These are phyloP conservation scores for Bicyclus anynana DNA, from an alignment of 1,140 invertebrate species.

Conservation along the genomic window DNA sequence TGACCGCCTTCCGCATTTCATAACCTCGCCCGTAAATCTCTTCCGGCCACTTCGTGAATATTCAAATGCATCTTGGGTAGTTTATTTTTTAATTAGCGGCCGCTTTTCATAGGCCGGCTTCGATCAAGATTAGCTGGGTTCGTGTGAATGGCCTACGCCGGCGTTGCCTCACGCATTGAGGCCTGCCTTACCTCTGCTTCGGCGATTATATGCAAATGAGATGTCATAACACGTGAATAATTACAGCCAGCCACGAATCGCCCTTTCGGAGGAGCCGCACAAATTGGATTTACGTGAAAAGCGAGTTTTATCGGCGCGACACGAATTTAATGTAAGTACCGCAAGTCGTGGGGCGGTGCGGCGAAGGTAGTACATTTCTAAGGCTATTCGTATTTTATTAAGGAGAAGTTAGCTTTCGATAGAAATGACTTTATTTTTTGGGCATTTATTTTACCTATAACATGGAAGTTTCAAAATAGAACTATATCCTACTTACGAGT, in stretches of 20 bases:
- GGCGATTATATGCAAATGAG: constrained; percentile 74
- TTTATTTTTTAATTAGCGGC: constrained; percentile 74
- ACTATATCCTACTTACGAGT: too few relatives aligned
- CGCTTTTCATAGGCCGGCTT: constrained; percentile 69
- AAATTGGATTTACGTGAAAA: constrained; percentile 73
- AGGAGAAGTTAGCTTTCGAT: neutral
- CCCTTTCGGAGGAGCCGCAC: constrained; percentile 62
- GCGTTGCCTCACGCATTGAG: constrained; percentile 69
- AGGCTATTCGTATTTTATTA: neutral
- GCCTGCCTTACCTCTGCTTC: constrained; percentile 39
- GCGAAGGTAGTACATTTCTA: neutral
- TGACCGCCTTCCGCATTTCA: constrained; percentile 22
- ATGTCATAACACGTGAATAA: constrained; percentile 77
- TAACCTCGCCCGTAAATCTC: constrained; percentile 43
- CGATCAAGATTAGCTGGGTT: constrained; percentile 67
- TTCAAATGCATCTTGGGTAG: constrained; percentile 58
- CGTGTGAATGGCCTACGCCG: constrained; percentile 72
- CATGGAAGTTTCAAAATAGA: neutral
- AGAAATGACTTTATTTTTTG: neutral
- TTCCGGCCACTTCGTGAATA: constrained; percentile 54
- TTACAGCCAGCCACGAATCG: constrained; percentile 68
- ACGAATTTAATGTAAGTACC: constrained; percentile 39
- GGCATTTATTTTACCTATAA: neutral
- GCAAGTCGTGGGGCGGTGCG: constrained; percentile 33
- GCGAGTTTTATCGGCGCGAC: constrained; percentile 58